These are phyloP conservation scores for Balaenoptera acutorostrata DNA, from an alignment of 2,113 vertebrate species.

Conservation along the genomic window DNA sequence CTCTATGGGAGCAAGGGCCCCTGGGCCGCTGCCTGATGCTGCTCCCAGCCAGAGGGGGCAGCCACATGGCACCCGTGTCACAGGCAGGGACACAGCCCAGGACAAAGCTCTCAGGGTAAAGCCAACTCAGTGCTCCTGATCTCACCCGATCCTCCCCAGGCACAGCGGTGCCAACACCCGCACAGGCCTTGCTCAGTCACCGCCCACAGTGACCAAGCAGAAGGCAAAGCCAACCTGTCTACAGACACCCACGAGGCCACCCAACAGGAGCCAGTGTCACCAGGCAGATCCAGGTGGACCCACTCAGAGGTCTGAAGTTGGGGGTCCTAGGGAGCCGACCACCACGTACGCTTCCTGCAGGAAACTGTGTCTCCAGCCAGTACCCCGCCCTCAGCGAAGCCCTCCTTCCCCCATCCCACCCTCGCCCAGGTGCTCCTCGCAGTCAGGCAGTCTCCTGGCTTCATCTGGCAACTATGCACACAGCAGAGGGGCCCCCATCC, in stretches of 20 bases:
- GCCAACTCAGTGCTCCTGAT: accelerated
- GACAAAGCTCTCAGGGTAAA: not conserved
- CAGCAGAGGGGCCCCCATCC: not conserved
- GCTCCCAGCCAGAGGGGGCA: not conserved
- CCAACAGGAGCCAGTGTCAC: accelerated
- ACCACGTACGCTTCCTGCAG: not conserved
- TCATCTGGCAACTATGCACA: accelerated
- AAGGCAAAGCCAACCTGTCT: not conserved
- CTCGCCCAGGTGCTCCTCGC: not conserved
- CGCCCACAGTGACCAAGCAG: not conserved
- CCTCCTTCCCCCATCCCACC: too few species aligned
- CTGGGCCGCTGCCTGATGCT: accelerated
- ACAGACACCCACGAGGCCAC: not conserved
- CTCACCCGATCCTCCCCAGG: not conserved
- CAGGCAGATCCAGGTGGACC: not conserved
- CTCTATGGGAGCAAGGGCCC: not conserved
- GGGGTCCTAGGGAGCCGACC: not conserved
- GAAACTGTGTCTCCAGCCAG: accelerated
- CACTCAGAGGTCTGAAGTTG: not conserved
- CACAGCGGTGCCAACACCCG: accelerated
- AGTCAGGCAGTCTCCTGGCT: not conserved
- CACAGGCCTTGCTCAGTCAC: not conserved
- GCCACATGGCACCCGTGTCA: accelerated
- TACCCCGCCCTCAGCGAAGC: accelerated
- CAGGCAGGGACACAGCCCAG: not conserved